Percentiles rank a stretch among this genome's conserved stretches.
Evolutionary conservation across 2,888 invertebrate species (phyloP).

Genomic region (Tetranychus truncatus): DNA sequence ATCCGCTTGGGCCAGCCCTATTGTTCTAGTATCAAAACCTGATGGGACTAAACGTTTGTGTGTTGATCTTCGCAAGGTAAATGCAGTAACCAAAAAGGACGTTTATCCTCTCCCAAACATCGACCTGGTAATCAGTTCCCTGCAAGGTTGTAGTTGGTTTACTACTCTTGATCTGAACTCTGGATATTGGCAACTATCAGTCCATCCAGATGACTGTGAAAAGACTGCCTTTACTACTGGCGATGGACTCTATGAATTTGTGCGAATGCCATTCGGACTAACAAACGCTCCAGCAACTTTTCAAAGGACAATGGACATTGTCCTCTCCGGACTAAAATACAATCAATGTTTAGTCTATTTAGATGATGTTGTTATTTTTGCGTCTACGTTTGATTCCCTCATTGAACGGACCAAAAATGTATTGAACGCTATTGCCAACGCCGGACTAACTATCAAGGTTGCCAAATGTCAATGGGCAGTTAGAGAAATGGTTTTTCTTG

Average conservation of each 20-base stretch:
- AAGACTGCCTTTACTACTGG: conserved; percentile 14
- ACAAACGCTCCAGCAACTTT: conserved; percentile 10
- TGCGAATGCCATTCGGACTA: conserved; percentile 15
- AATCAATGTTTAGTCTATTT: conserved; percentile 11
- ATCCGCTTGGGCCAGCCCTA: no score
- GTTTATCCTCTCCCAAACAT: conserved; percentile 12
- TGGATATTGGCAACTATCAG: conserved; percentile 13
- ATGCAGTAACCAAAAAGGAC: conserved; percentile 8
- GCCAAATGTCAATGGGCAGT: conserved; percentile 11
- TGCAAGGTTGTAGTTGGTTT: neutral
- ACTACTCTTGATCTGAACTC: conserved; percentile 9
- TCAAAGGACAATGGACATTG: conserved; percentile 11
- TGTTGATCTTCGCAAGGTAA: no score
- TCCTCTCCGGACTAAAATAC: neutral
- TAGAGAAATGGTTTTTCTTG: conserved; percentile 5
- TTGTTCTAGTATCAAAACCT: no score
- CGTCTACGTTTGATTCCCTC: neutral
- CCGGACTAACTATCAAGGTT: conserved; percentile 6
- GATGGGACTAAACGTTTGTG: no score
- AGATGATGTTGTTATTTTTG: conserved; percentile 15
- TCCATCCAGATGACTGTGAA: neutral
- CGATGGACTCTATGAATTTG: conserved; percentile 4
- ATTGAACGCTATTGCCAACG: neutral
- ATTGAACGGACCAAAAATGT: neutral
- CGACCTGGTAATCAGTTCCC: neutral